Evolutionary conservation across 2,888 invertebrate genomes (phyloP).

Genomic region (Eupithecia pulchellata): DNA sequence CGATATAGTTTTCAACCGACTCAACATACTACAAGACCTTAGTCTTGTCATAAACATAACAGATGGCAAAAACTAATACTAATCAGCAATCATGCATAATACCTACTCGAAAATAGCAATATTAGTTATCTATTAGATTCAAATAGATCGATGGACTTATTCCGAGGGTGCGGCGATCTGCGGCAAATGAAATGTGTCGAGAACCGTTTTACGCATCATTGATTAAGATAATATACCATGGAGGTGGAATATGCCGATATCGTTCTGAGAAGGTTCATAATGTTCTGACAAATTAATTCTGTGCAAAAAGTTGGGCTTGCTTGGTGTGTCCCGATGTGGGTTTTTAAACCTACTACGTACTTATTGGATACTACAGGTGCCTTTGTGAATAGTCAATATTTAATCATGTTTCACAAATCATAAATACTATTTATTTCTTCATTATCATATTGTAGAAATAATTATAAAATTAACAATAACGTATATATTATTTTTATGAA

Average conservation of each 20-base stretch:
- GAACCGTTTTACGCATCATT: conserved; percentile 81
- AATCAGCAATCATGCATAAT: conserved; percentile 19
- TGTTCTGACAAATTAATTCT: conserved; percentile 46
- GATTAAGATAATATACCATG: conserved; percentile 50
- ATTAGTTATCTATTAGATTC: conserved; percentile 53
- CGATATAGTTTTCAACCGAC: background rate
- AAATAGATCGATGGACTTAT: conserved; percentile 61
- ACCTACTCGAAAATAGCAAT: conserved; percentile 47
- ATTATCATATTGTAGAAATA: too few species aligned
- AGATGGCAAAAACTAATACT: conserved; percentile 1
- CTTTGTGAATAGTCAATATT: too few species aligned
- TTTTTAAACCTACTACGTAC: too few species aligned
- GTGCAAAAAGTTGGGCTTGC: conserved; percentile 23
- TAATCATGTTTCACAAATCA: too few species aligned
- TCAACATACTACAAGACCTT: background rate
- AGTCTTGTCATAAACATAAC: background rate
- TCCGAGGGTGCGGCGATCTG: conserved; percentile 57
- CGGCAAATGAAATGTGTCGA: conserved; percentile 80
- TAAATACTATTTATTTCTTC: too few species aligned
- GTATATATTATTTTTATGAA: too few species aligned
- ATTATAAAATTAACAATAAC: too few species aligned
- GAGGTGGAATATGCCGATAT: conserved; percentile 31
- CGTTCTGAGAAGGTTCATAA: conserved; percentile 52
- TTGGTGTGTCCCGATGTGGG: background rate
- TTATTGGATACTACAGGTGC: too few species aligned